Evolutionary conservation across 1,140 invertebrate species (phyloP).

Genomic region (Teleopsis dalmanni): DNA sequence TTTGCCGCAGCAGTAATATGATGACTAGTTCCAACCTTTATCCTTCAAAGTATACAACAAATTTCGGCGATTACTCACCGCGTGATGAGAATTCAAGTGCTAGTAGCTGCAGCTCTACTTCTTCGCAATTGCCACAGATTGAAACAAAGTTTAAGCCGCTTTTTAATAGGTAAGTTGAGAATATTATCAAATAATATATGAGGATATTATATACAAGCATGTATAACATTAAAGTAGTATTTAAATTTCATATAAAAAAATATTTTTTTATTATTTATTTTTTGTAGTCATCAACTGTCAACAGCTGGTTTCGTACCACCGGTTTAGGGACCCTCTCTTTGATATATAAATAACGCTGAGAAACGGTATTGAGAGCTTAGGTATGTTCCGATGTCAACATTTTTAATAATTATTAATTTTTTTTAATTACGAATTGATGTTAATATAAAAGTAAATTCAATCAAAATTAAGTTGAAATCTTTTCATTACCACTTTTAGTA

Average conservation of each 20-base stretch:
- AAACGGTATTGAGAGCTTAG: background rate
- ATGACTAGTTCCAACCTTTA: constrained; percentile 17
- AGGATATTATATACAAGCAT: background rate
- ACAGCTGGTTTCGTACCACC: constrained; percentile 55
- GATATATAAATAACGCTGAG: background rate
- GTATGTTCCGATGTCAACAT: too few relatives aligned
- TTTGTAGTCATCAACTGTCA: constrained; percentile 53
- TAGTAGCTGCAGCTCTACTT: constrained; percentile 45
- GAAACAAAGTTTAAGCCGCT: constrained; percentile 64
- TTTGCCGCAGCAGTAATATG: constrained; percentile 47
- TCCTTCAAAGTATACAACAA: constrained; percentile 29
- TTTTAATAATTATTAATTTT: background rate
- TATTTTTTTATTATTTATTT: constrained; percentile 3
- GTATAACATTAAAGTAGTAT: too few relatives aligned
- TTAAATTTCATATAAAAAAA: too few relatives aligned
- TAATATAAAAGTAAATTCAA: background rate
- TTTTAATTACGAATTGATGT: background rate
- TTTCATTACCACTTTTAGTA: too few relatives aligned
- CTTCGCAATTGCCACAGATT: constrained; percentile 48
- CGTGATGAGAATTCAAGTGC: constrained; percentile 47
- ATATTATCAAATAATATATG: too few relatives aligned
- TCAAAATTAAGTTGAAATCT: too few relatives aligned
- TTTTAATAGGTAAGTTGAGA: constrained; percentile 61
- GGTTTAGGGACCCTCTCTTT: constrained; percentile 44
- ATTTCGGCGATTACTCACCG: constrained; percentile 39